Evolutionary conservation across 2,797 vertebrate species (phyloP).

Genomic region (Limosa lapponica): DNA sequence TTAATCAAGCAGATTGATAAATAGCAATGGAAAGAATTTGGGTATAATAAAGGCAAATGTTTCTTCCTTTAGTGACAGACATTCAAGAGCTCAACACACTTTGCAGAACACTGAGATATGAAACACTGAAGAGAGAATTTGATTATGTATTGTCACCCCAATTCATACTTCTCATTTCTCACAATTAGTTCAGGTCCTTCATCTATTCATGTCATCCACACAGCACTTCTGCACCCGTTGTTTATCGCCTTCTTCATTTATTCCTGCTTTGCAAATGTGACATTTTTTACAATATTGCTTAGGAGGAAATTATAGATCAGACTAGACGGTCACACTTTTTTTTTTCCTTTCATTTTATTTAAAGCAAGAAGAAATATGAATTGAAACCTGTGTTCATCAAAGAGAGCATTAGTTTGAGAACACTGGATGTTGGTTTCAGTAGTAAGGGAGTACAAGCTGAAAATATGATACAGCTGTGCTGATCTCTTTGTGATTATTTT

Average conservation of each 20-base stretch:
- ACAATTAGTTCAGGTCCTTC: not conserved
- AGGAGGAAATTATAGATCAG: constrained; percentile 36
- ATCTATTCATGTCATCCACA: not conserved
- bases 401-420: constrained; percentile 33
- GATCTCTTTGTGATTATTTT: constrained; percentile 66
- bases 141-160: not conserved
- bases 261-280: constrained; percentile 9
- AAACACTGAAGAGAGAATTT: constrained; percentile 4
- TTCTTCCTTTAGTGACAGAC: not conserved
- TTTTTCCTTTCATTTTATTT: not conserved
- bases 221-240: not conserved
- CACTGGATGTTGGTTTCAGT: constrained; percentile 39
- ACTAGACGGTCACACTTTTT: not conserved
- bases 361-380: constrained; percentile 37
- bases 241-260: constrained; percentile 25
- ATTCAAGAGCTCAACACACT: not conserved
- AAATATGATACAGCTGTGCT: constrained; percentile 74
- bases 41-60: not conserved
- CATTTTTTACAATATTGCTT: constrained; percentile 14
- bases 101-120: not conserved
- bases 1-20: constrained; percentile 1
- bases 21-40: not conserved
- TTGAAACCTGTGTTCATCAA: constrained; percentile 22
- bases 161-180: constrained; percentile 4
- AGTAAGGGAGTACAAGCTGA: constrained; percentile 56